Evolutionary conservation across 37 sponge, comb jelly and placozoan genomes (phyloP), one percentile per base, ranked within the genome.

Genomic region (Haliclona indistincta): DNA sequence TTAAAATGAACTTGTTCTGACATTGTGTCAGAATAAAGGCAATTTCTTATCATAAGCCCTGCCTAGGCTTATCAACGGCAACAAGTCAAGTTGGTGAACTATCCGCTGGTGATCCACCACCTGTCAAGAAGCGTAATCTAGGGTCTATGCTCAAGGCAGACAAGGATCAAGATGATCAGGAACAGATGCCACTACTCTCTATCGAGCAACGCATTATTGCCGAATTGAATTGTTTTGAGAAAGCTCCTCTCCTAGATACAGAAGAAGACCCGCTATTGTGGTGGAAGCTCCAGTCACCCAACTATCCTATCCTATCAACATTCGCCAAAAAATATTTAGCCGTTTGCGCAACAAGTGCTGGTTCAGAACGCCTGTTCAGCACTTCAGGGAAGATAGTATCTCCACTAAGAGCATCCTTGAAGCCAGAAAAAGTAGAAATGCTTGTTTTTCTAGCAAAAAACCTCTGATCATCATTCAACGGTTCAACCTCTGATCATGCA

Each of bases 331-430:
- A 78, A 40, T 78, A 66, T 23, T 42, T 78, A 8, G 65, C 68
- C 45, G 49, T 67, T 13, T 78, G 78, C 54, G 78, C 78, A 11
- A 66, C 55, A 20, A 78, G 78, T 52, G 42, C 67, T 13, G 47
- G 68, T 22, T 78, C 78, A 2, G 68, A 78, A 66, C 33, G 78
- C 17, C 38, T 78, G n/a, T 78, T 78, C 39, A 78, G 78, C 37
- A 67, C 78, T 30, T 65, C 78, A 38, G 78, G 78, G 19, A 44
- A 67, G 20, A 30, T 78, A 7, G 78, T 66, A 32, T 30, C 78
- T 15, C 68, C 54, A 20, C 32, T 25, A 20, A 45, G 78, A 37
- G 7, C 55, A 1, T 42, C 34, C 1, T 38, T 78, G 26, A 78
- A 76, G 11, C 77, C 77, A 10, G 67, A 76, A 25, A 76, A 76